Percentiles rank a stretch among this genome's conserved stretches.
These are phyloP conservation scores for Macaria liturata DNA, from an alignment of 2,888 invertebrate species.

Conservation along the genomic window DNA sequence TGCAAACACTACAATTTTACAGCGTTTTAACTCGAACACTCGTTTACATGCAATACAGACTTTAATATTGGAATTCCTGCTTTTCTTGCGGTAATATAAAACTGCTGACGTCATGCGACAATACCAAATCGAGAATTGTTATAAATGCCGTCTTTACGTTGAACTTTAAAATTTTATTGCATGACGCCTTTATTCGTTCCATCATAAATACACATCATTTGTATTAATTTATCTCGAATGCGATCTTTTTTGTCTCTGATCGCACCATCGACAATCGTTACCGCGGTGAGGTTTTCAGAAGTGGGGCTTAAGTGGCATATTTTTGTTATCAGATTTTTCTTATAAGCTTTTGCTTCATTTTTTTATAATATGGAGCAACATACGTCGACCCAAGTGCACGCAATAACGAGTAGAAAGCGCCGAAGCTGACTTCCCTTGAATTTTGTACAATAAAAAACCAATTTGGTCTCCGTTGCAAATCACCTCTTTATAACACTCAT, in stretches of 20 bases:
- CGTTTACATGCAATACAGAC: slow-evolving; percentile 31
- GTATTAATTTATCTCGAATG: too few relatives aligned
- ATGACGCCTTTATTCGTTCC: background rate
- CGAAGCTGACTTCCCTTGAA: slow-evolving; percentile 36
- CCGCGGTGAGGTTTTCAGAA: too few relatives aligned
- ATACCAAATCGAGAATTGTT: slow-evolving; percentile 17
- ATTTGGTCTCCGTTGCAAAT: slow-evolving; percentile 40
- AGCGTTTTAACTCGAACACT: slow-evolving; percentile 61
- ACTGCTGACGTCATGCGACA: slow-evolving; percentile 23
- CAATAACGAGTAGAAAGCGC: slow-evolving; percentile 50
- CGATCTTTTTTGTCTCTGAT: too few relatives aligned
- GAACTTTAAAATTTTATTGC: background rate
- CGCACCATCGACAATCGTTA: too few relatives aligned
- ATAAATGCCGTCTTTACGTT: slow-evolving; percentile 17
- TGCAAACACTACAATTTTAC: slow-evolving; percentile 51
- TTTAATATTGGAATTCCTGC: slow-evolving; percentile 27
- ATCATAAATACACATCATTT: background rate
- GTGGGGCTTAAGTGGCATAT: too few relatives aligned
- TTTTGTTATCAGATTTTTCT: slow-evolving; percentile 4
- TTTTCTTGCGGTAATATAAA: slow-evolving; percentile 25
- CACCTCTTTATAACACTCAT: slow-evolving; percentile 32
- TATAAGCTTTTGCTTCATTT: slow-evolving; percentile 1
- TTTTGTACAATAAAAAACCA: slow-evolving; percentile 44
- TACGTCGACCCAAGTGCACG: slow-evolving; percentile 34
- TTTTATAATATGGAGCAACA: slow-evolving; percentile 38